Base-by-base conservation (phyloP, 2,888 invertebrate species). In the Trissonchulus latispiculum region DNA sequence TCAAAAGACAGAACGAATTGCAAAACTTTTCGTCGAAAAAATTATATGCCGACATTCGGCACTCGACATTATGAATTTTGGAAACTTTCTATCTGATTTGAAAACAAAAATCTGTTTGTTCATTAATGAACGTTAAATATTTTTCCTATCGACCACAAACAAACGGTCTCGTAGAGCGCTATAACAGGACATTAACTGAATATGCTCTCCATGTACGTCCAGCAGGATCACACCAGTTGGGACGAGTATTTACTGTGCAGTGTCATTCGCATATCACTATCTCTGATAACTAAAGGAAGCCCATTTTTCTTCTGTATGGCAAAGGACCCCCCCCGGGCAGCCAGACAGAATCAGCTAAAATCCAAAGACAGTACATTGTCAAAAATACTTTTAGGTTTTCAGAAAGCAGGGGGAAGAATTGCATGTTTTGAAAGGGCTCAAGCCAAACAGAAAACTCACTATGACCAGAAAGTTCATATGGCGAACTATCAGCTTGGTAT, bases 1-100 rank as follows among this genome's bases (percentile, higher is more conserved):
- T 59, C 79, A 80, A 31, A 78, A 77, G 66, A 78, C 83, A 0
- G 75, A 75, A 18, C 80, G 81, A 0, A 76, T 82, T 8, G 81
- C 82, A 0, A 67, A 73, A n/a, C 76, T 79, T 2, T 68, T 82
- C 18, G 62, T 77, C 8, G 73, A 74, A 8, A 61, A 78, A 3
- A 61, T 79, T 3, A 73, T 79, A 2, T 71, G 75, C 1, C 72
- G 76, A 31, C 77, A 76, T 74, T 79, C 79, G 1, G 66, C 72
- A 8, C 78, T 78, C n/a, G n/a, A n/a, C n/a, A n/a, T n/a, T n/a
- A n/a, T n/a, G n/a, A n/a, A n/a, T n/a, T n/a, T n/a, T n/a, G n/a
- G n/a, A 1, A 72, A 73, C 28, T 80, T 81, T 69, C 69, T 64
- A 23, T 75, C 75, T 2, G 72, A 67, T 36, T 48, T 78, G n/a